Base-by-base conservation (phyloP, 2,113 vertebrate species). In the Galeopterus variegatus region DNA sequence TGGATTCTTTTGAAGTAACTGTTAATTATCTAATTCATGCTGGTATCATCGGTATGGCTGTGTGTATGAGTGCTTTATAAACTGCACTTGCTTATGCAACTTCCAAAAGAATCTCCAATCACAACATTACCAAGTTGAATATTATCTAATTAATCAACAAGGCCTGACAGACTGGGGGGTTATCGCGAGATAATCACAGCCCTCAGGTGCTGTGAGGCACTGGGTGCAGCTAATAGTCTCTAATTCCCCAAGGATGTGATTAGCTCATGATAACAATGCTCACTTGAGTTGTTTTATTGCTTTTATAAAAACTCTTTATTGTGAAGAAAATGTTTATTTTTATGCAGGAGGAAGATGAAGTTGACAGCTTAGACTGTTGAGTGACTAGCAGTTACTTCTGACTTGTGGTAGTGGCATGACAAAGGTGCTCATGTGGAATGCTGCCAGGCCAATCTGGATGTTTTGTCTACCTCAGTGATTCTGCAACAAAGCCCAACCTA, bases 191-290 rank as follows among this genome's bases (percentile, higher is more conserved):
- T 98, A 98, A 98, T 98, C 98, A 98, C 96, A 98, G 98, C 98
- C 98, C 98, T 98, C 95, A 95, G 98, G 98, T 98, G 97, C 96
- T 85, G 3, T 98, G 97, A 98, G 98, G 96, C 96, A 97, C 96
- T 98, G 98, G 98, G 97, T 98, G 97, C 96, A 97, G 97, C 97
- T 98, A 98, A 98, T 97, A 98, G 97, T 96, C 94, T 98, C 96
- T 98, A 98, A 98, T 98, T 98, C 99, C 98, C 98, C 97, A 98
- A 98, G 98, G 98, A 96, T 94, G 96, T 99, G 98, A 99, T 99
- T 99, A 99, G 89, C 97, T 98, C 98, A 94, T 98, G 98, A 98
- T 98, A 98, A 98, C 98, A 98, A 98, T 98, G 97, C 97, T 98
- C 96, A 97, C 98, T 98, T 98, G 98, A 98, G 97, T 98, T 98